Base-by-base conservation (phyloP, 2,797 vertebrate genomes). In the Geotrypetes seraphini region DNA sequence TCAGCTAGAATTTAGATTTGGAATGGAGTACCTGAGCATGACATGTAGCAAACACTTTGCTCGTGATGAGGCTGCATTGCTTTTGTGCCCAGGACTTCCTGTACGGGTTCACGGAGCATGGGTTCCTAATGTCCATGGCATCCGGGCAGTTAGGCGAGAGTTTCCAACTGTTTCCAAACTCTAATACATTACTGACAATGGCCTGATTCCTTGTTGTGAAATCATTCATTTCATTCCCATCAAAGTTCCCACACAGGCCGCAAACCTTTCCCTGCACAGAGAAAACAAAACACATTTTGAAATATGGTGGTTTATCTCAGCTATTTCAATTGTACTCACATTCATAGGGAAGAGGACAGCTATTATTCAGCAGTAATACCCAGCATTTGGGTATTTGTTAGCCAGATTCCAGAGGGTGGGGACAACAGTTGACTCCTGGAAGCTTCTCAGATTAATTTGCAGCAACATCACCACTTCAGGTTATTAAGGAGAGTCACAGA, bases 191-290 rank as follows among this genome's bases (percentile, higher is more conserved):
- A 43, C 63, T 68, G 19, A 87, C 83, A 22, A 78, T 69, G 24
- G 72, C 83, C 22, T 72, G 64, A 18, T 78, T 83, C 33, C 83
- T 81, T 16, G 84, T 87, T 13, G 79, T 88, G 43, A 88, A 87
- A 60, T 93, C 90, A 21, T 93, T 91, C 24, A 67, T 79, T 39
- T 75, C 79, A 22, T 87, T 85, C 32, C 85, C 85, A 7, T 93
- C 88, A 3, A 71, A 87, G 66, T 91, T 91, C 47, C 90, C 90
- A 5, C 90, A 96, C 9, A 96, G 72, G n/a, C 90, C 90, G 11
- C 91, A 92, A 9, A 94, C 72, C 1, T 69, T 36, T n/a, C 79
- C 83, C 91, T 95, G 33, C 5, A 34, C 16, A 25, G n/a, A n/a
- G n/a, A n/a, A n/a, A n/a, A n/a, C n/a, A n/a, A n/a, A n/a, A n/a